These are phyloP conservation scores for Antigone vipio DNA, from an alignment of 2,113 vertebrate genomes.

Conservation along the genomic window DNA sequence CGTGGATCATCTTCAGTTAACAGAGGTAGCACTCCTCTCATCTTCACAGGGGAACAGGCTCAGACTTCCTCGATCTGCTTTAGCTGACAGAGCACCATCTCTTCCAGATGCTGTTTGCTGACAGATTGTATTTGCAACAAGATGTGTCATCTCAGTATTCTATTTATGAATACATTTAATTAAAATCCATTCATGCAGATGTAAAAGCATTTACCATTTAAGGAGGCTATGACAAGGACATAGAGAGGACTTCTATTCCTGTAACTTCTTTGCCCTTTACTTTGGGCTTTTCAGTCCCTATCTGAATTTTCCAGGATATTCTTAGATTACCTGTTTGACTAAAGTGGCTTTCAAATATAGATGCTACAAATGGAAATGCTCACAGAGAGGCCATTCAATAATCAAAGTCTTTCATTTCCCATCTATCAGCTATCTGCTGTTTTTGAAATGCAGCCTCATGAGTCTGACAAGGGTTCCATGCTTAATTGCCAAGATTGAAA, in stretches of 20 bases:
- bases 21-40: not conserved
- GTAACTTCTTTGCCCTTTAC: not conserved
- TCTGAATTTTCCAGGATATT: conserved; percentile 10
- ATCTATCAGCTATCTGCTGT: not conserved
- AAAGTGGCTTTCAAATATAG: conserved; percentile 25
- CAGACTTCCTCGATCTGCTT: conserved; percentile 31
- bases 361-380: not conserved
- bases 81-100: conserved; percentile 42
- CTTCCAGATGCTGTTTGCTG: conserved; percentile 46
- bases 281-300: not conserved
- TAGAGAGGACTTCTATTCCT: conserved; percentile 26
- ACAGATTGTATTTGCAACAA: conserved; percentile 52
- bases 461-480: not conserved
- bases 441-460: conserved; percentile 10
- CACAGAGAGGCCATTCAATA: not conserved
- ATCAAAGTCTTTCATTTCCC: conserved; percentile 30
- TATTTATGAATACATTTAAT: conserved; percentile 55
- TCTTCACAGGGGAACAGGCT: not conserved
- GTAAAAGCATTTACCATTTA: conserved; percentile 23
- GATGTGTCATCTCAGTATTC: conserved; percentile 45
- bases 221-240: conserved; percentile 1
- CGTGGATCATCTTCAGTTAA: not conserved
- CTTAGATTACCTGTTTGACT: conserved; percentile 46
- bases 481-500: not conserved
- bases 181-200: conserved; percentile 56